Base-by-base conservation (phyloP, 1,140 invertebrate genomes). In the Habropoda laboriosa region DNA sequence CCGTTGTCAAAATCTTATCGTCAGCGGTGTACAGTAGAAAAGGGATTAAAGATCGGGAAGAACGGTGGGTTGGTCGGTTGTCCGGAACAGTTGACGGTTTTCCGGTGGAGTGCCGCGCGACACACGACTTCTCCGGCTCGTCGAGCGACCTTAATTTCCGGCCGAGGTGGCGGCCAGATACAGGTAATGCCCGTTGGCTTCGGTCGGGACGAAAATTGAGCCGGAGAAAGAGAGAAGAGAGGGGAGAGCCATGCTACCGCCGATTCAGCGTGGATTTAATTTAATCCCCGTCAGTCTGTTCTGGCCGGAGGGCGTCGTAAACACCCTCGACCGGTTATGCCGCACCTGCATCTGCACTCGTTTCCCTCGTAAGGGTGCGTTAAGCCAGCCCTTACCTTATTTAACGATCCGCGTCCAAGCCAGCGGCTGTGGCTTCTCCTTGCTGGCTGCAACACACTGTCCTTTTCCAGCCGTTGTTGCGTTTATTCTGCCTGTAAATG, bases 181-280 rank as follows among this genome's bases (percentile, higher is more conserved):
- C 64, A 70, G 74, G 74, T 70, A 70, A 77, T 70, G 64, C 40
- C 64, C 32, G 16, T n/a, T n/a, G 63, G 63, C 49, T 38, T 42
- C 16, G 8, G 47, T 47, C 30, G 38, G 51, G 74, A 68, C 63
- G 74, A 76, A 76, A 68, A 68, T 57, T 68, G 49, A 76, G 40
- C 38, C 49, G 42, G 32, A 42, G 12, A 32, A 8, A 5, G 2
- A 12, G 27, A n/a, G 21, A 21, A 68, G 60, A 55, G 57, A 8
- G 27, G 40, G 60, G 42, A 64, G 55, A 42, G 21, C 51, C 68
- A 76, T 30, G 82, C 68, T 45, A 73, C 82, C 80, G 53, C 47
- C 82, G 72, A 85, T 81, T 80, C 79, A 63, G 74, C 70, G 45
- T 38, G 83, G 82, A 84, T 85, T 86, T 81, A 85, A 86, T 86